phyloP scores from a whole-genome alignment of 2,888 invertebrate species.

The Cerastoderma edule region DNA sequence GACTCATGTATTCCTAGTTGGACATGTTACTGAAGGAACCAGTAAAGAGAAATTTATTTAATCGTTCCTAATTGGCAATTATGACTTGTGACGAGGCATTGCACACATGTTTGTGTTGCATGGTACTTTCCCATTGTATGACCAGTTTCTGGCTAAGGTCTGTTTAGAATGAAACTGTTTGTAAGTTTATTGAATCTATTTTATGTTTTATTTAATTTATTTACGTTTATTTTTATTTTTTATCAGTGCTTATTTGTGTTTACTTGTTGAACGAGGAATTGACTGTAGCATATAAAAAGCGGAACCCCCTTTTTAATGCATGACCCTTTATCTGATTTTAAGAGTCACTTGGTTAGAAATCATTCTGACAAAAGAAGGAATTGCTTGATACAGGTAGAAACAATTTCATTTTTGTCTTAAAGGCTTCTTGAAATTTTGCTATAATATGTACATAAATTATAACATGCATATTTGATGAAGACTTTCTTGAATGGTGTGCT shows the following conservation, averaged over 20 bases:
- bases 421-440: background rate
- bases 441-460: background rate
- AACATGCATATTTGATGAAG: no score
- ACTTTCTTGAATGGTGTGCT: no score
- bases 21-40: no score
- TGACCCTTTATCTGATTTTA: background rate
- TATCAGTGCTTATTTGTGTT: background rate
- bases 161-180: background rate
- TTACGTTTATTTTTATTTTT: background rate
- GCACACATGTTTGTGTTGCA: no score
- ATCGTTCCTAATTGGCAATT: no score
- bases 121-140: no score
- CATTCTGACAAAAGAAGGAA: slow-evolving; percentile 4
- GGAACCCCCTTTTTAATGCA: background rate
- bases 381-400: background rate
- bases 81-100: no score
- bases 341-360: background rate
- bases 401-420: background rate
- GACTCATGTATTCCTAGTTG: no score
- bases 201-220: background rate
- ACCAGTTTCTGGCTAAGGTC: no score
- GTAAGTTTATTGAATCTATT: background rate
- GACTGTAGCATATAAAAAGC: background rate
- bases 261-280: background rate
- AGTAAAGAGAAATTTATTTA: no score